phyloP scores from a whole-genome alignment of 2,888 invertebrate genomes.

The Conomelus anceps region DNA sequence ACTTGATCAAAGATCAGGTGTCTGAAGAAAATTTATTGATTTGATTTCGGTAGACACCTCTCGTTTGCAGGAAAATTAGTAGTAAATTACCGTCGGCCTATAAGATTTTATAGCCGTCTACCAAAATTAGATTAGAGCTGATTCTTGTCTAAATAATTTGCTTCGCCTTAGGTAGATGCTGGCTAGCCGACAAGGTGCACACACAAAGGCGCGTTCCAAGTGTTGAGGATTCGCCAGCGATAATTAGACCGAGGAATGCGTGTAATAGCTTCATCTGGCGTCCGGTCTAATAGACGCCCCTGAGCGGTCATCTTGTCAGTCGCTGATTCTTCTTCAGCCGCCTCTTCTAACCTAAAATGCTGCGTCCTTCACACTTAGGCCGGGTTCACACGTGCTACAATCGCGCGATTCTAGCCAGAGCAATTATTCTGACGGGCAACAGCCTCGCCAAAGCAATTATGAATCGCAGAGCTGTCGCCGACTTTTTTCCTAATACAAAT shows the following conservation, averaged over 20 bases:
- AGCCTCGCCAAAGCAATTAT: no score
- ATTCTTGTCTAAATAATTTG: neutral
- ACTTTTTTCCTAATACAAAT: no score
- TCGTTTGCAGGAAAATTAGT: no score
- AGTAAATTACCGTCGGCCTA: neutral
- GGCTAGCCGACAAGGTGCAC: neutral
- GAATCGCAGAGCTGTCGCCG: no score
- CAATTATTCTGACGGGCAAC: no score
- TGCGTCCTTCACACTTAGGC: neutral
- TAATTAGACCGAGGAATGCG: neutral
- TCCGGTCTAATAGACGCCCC: neutral
- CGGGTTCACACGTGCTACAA: neutral
- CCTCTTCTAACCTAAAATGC: neutral
- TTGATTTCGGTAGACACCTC: no score
- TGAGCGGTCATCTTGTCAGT: neutral
- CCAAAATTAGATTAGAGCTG: neutral
- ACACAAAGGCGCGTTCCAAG: neutral
- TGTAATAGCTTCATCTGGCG: neutral
- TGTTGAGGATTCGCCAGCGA: neutral
- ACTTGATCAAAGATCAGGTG: no score
- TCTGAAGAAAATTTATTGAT: no score
- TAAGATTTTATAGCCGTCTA: neutral
- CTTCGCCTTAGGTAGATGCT: neutral
- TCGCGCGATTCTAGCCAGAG: no score
- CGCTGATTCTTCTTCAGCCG: neutral